Evolutionary conservation across 1,140 invertebrate species (phyloP).

Genomic region (Geopemphigus sp.): DNA sequence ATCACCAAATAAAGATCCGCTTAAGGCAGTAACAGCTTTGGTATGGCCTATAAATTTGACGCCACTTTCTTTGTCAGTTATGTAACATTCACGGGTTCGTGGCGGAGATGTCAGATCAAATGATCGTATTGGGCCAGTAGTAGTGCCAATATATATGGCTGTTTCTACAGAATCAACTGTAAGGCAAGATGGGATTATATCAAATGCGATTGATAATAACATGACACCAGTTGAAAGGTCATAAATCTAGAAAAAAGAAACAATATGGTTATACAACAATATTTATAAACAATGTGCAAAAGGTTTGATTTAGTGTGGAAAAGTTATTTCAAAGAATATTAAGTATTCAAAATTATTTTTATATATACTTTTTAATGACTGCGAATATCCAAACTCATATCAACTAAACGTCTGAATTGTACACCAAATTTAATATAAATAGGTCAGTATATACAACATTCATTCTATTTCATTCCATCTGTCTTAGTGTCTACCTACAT

Average conservation of each 20-base stretch:
- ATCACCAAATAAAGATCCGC: conserved; percentile 67
- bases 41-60: conserved; percentile 64
- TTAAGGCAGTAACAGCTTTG: conserved; percentile 67
- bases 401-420: too few relatives aligned
- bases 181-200: conserved; percentile 67
- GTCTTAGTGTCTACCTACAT: too few relatives aligned
- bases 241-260: conserved; percentile 61
- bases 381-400: too few relatives aligned
- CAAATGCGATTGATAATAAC: conserved; percentile 72
- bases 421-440: too few relatives aligned
- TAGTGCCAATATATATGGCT: conserved; percentile 70
- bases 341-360: too few relatives aligned
- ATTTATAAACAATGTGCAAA: too few relatives aligned
- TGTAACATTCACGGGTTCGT: conserved; percentile 65
- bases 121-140: conserved; percentile 67
- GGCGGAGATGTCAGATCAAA: conserved; percentile 67
- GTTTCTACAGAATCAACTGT: conserved; percentile 70
- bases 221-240: conserved; percentile 67
- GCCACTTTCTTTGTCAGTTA: conserved; percentile 55
- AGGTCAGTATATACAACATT: too few relatives aligned
- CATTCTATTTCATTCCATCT: too few relatives aligned
- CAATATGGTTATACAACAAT: too few relatives aligned
- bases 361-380: too few relatives aligned
- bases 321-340: too few relatives aligned
- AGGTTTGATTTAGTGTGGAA: too few relatives aligned